phyloP scores from a whole-genome alignment of 2,888 invertebrate species.

The Luperina testacea region DNA sequence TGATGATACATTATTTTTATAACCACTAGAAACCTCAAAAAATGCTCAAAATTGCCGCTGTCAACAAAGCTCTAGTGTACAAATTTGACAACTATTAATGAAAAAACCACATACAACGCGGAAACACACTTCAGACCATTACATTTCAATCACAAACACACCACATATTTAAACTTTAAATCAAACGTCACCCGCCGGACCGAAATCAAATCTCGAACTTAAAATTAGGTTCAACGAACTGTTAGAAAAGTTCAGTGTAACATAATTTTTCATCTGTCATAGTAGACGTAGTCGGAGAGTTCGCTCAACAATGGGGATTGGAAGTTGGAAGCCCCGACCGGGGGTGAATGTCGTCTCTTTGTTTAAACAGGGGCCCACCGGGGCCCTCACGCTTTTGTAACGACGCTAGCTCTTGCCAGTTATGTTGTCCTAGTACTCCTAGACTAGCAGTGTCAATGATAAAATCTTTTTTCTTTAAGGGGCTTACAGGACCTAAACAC shows the following conservation, averaged over 20 bases:
- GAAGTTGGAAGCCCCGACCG: conserved; percentile 32
- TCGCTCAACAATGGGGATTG: conserved; percentile 50
- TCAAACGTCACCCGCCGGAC: conserved; percentile 23
- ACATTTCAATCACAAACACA: conserved; percentile 14
- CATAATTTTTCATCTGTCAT: conserved; percentile 55
- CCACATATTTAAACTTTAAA: conserved; percentile 39
- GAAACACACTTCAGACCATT: background rate
- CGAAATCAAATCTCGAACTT: conserved; percentile 51
- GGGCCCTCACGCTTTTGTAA: conserved; percentile 39
- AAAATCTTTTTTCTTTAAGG: conserved; percentile 40
- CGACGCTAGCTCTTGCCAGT: conserved; percentile 28
- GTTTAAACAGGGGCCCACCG: conserved; percentile 49
- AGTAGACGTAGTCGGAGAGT: conserved; percentile 14
- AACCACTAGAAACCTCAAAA: no score
- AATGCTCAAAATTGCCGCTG: no score
- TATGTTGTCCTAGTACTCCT: conserved; percentile 7
- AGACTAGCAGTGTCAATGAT: conserved; percentile 29
- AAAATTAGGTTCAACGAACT: conserved; percentile 49
- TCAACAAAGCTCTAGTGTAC: no score
- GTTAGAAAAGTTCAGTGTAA: conserved; percentile 35
- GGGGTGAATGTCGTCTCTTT: conserved; percentile 43
- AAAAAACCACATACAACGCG: background rate
- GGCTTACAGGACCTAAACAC: no score
- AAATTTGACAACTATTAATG: no score
- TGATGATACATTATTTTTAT: no score